These are phyloP conservation scores for Promerops cafer DNA, from an alignment of 2,113 vertebrate genomes.

Conservation along the genomic window DNA sequence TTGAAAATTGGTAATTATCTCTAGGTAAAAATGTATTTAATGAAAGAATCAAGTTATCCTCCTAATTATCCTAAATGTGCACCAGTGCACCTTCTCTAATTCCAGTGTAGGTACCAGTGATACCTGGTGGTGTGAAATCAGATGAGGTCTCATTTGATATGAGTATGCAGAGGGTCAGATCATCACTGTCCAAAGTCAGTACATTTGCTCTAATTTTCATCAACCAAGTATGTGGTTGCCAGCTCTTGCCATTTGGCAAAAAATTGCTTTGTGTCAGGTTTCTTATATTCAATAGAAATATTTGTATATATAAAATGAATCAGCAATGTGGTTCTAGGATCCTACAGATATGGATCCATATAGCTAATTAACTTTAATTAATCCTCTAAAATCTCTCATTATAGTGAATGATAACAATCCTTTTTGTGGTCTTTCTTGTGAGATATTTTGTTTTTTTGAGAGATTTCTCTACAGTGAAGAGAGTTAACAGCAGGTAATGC, in stretches of 20 bases:
- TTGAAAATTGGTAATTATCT: background rate
- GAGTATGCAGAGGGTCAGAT: background rate
- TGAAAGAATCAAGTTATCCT: background rate
- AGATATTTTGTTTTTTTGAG: slow-evolving; percentile 13
- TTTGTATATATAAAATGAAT: background rate
- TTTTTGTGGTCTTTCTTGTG: background rate
- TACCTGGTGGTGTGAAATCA: background rate
- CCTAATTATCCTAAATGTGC: background rate
- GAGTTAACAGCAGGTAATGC: slow-evolving; percentile 76
- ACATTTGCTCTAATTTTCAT: background rate
- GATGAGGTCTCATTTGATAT: background rate
- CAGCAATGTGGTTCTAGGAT: background rate
- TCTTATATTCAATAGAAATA: background rate
- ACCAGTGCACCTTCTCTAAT: background rate
- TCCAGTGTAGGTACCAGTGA: background rate
- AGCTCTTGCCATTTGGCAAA: background rate
- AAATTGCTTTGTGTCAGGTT: background rate
- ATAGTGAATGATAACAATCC: background rate
- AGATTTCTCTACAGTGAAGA: slow-evolving; percentile 33
- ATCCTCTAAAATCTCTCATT: background rate
- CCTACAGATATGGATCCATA: background rate
- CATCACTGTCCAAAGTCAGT: background rate
- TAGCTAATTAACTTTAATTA: background rate
- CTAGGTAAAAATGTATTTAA: background rate
- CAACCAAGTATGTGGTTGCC: background rate